Evolutionary conservation across 2,888 invertebrate species (phyloP), one percentile per base, ranked within the genome.

Genomic region (Heliconius hortense): DNA sequence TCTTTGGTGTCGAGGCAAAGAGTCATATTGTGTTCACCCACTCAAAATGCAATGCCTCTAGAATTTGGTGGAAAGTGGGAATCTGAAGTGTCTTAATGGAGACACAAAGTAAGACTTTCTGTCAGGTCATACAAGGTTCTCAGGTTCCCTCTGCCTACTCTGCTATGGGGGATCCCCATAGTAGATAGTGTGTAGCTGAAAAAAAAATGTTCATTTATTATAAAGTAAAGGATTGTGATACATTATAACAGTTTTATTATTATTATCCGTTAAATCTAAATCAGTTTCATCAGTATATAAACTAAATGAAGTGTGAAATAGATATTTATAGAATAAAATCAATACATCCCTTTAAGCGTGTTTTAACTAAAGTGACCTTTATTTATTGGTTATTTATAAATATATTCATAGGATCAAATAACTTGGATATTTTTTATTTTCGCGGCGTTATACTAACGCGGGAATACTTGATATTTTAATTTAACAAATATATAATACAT

Each of bases 291-390:
- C 7, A 24, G 35, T 48, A 48, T 48, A 48, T 18, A 66, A 39
- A 39, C 2, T 35, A 39, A 66, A 35, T 66, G 15, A 66, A 39
- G 66, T 66, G 66, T 43, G 24, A 35, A n/a, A 21, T 31, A 60
- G 31, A 48, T 74, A 74, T 74, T 48, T 74, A 62, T 74, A 74
- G 74, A 26, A 69, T 18, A 48, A 62, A 62, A 74, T 74, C 74
- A 74, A 74, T 74, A 74, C 60, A 15, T 43, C 48, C 21, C 13
- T 63, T 26, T 39, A 21, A 60, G 24, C 2, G 21, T 71, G n/a
- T 13, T 4, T 60, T 18, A 7, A 71, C 24, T 35, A 18, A 56
- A 48, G 7, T 56, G n/a, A 56, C 56, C 26, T 28, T 53, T 69
- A 31, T 53, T 21, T 48, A 2, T 13, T 21, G 26, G 66, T 13